Base-by-base conservation (phyloP, 2,113 vertebrate species). In the Entomyzon cyanotis region DNA sequence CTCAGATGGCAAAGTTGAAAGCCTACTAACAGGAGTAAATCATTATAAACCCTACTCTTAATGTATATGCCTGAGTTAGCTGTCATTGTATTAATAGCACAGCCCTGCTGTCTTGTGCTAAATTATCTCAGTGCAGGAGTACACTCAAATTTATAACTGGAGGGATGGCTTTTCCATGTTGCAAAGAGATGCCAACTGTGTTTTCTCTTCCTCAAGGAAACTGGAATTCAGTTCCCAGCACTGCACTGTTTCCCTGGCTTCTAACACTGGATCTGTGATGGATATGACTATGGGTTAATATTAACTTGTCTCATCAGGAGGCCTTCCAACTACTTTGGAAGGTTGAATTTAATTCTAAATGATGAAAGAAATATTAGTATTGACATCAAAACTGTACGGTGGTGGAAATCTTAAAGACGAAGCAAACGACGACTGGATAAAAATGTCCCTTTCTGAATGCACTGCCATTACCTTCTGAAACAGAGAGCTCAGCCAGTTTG, bases 401-500 rank as follows among this genome's bases (percentile, higher is more conserved):
- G 41, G 33, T 49, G 44, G 42, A 83, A 73, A n/a, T 11, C 23
- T 71, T 70, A 30, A 59, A 27, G 24, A 90, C 16, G 46, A 80
- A 87, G 28, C 31, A 49, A 82, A 94, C 23, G 24, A 47, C 0
- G 0, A 70, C 28, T 56, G 21, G 55, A 70, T 74, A 67, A 74
- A 63, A 65, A 77, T 20, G 23, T 67, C 37, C 0, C 1, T 47
- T 71, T 75, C 52, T 39, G 28, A 75, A 64, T 12, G 35, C n/a
- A 31, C 46, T 64, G 37, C 8, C 25, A n/a, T 96, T 98, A 99
- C 98, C 98, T 98, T 98, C 96, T 76, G 97, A 97, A 84, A 99
- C 27, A 1, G 98, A 97, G 65, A 99, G 97, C 55, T 98, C 97
- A 35, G 98, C 98, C 96, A 98, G 96, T 91, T 98, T 98, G 83